phyloP scores from a whole-genome alignment of 2,113 vertebrate genomes.

The Dinomys branickii region DNA sequence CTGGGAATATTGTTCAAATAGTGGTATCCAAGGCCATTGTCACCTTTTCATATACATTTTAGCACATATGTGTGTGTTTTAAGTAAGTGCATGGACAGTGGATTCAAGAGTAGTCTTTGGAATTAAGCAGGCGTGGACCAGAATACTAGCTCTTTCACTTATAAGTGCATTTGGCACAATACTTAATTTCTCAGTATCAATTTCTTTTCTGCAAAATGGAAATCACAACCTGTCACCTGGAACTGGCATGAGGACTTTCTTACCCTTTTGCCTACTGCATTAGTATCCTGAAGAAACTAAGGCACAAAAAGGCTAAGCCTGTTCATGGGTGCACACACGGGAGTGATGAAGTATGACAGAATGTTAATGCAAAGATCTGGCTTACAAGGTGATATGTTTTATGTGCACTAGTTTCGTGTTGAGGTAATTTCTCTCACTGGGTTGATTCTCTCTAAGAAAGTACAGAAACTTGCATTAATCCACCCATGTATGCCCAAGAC shows the following conservation, averaged over 20 bases:
- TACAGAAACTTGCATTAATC: not conserved
- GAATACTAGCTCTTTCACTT: not conserved
- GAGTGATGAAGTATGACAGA: not conserved
- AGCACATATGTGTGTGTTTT: not conserved
- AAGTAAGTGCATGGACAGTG: not conserved
- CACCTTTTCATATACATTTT: not conserved
- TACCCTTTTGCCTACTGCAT: not conserved
- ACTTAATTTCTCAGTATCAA: constrained; percentile 11
- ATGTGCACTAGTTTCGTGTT: not conserved
- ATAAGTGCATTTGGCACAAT: not conserved
- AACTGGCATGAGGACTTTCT: not conserved
- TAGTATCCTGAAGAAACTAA: not conserved
- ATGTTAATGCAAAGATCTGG: not conserved
- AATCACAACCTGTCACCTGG: not conserved
- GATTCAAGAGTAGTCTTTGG: not conserved
- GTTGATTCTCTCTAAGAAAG: not conserved
- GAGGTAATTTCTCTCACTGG: not conserved
- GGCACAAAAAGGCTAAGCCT: not conserved
- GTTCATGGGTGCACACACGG: not conserved
- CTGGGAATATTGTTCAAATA: not conserved
- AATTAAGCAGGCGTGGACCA: not conserved
- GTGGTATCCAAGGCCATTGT: not conserved
- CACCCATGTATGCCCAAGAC: not conserved
- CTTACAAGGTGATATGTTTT: not conserved
- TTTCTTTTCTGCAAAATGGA: not conserved